Base-by-base conservation (phyloP, 30 jellyfish, hydroid and myxozoan species). In the Euphysa ruthae region DNA sequence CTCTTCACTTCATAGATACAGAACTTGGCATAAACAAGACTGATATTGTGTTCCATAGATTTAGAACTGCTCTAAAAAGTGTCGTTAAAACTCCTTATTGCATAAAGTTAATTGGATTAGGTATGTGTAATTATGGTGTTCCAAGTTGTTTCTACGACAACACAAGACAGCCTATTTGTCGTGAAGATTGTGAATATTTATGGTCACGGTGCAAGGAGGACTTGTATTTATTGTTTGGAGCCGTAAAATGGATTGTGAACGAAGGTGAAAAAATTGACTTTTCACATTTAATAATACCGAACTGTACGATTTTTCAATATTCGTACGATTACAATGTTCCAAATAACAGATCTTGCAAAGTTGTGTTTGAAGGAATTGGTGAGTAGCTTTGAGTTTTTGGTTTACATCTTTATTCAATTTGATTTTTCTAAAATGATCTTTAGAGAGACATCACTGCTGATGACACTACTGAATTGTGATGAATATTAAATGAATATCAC, bases 181-280 rank as follows among this genome's bases (percentile, higher is more conserved):
- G 77, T 10, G 77, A 63, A 63, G 77, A 63, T 34, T 63, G 77
- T 42, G 77, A 63, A 34, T 49, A 30, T 63, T 27, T 63, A 8
- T 13, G 35, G 57, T 3, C n/a, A 2, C 0, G 6, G 19, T 63
- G 77, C 32, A 34, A 26, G 2, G 77, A 63, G 35, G 66, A 63
- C 24, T 3, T 63, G 25, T 10, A 18, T 0, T 13, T 33, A n/a
- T 43, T 63, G 0, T 32, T 63, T 25, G 77, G 77, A 8, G 77
- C 77, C 21, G 24, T 34, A 19, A 43, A 63, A 6, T 63, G 42
- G 27, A 63, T 63, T 15, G 29, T 63, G 19, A 18, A 33, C 13
- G 62, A 19, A 6, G n/a, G n/a, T n/a, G 33, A 63, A 30, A 21
- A 49, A 1, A 30, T 63, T 32, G 58, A 63, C 64, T 63, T 63